These are phyloP conservation scores for Perdita meconis DNA, from an alignment of 2,888 invertebrate species.

Conservation along the genomic window DNA sequence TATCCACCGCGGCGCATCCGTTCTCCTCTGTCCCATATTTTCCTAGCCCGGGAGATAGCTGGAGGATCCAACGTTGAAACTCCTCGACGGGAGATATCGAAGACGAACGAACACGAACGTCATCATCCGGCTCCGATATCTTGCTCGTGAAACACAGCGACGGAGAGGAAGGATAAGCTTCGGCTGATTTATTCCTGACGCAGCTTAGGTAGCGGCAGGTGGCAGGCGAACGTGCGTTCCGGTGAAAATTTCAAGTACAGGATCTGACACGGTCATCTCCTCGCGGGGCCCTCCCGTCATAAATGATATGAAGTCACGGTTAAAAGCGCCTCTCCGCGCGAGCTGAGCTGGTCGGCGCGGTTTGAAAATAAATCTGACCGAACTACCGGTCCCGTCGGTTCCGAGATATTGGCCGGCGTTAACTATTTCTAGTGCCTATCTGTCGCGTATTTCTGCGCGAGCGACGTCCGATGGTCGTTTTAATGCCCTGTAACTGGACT, in stretches of 20 bases:
- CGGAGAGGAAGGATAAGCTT: constrained; percentile 12
- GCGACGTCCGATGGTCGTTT: background rate
- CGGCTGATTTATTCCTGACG: constrained; percentile 36
- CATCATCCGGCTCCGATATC: constrained; percentile 28
- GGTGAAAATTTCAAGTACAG: constrained; percentile 9
- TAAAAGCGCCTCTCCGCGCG: constrained; percentile 40
- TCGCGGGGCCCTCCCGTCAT: constrained; percentile 3
- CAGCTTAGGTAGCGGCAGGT: constrained; percentile 18
- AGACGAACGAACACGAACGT: constrained; percentile 21
- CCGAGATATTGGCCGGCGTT: constrained; percentile 19
- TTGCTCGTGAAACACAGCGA: constrained; percentile 1
- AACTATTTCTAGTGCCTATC: constrained; percentile 46
- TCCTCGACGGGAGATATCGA: constrained; percentile 34
- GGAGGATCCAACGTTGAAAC: constrained; percentile 11
- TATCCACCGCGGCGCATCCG: background rate
- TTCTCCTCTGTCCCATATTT: constrained; percentile 13
- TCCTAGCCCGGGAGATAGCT: constrained; percentile 21
- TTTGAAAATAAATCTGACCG: constrained; percentile 69
- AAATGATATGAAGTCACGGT: constrained; percentile 57
- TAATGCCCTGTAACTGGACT: constrained; percentile 7
- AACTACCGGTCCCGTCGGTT: constrained; percentile 32
- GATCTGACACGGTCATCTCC: constrained; percentile 28
- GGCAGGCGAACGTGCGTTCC: constrained; percentile 20
- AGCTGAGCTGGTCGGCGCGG: constrained; percentile 18
- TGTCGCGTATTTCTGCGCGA: constrained; percentile 28